Conservation (phyloP, 2,797 vertebrate genomes). For the Tamandua tetradactyla region DNA sequence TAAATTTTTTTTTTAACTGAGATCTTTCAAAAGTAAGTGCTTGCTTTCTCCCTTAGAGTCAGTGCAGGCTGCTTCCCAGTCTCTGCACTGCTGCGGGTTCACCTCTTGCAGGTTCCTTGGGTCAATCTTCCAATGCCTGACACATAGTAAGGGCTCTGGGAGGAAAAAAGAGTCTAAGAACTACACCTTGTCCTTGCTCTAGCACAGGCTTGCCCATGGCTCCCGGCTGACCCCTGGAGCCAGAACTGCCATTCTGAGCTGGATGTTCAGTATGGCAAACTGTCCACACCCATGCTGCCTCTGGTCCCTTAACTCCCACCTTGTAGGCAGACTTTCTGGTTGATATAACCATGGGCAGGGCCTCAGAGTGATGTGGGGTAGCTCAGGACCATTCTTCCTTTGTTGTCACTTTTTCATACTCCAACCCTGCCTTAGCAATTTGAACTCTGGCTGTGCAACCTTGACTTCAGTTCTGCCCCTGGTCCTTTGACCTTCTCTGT, state of each 20-base stretch:
- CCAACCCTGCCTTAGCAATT: not conserved
- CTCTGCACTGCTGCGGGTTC: not conserved
- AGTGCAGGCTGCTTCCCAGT: not conserved
- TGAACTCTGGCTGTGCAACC: not conserved
- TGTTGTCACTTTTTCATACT: not conserved
- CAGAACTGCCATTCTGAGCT: fast-evolving
- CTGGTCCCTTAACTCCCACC: not conserved
- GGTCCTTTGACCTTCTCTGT: not conserved
- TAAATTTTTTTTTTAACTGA: not conserved
- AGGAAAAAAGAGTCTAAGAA: not conserved
- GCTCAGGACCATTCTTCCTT: not conserved
- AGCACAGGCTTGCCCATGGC: not conserved
- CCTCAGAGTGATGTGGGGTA: not conserved
- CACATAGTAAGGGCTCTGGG: not conserved
- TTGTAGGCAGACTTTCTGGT: not conserved
- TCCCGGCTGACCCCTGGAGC: not conserved
- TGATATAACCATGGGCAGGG: not conserved
- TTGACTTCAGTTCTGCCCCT: not conserved
- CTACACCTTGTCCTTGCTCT: not conserved
- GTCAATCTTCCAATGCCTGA: not conserved
- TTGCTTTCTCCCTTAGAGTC: not conserved
- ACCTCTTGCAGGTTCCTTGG: not conserved
- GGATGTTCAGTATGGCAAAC: not conserved
- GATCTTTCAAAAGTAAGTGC: not conserved
- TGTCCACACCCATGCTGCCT: not conserved